Evolutionary conservation across 2,797 vertebrate genomes (phyloP).

Genomic region (Pelobates cultripes): DNA sequence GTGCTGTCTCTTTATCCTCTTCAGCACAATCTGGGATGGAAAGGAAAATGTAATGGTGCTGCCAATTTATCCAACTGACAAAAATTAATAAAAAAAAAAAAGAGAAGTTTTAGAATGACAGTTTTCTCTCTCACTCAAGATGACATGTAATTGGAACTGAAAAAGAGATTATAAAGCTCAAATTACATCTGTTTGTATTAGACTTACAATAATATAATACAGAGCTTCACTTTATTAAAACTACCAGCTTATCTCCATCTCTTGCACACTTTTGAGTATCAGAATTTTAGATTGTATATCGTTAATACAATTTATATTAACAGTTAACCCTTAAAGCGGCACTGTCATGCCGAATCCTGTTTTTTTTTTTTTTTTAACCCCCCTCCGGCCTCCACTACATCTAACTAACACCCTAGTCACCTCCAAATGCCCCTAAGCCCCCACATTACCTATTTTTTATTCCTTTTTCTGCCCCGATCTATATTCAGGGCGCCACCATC

Average conservation of each 20-base stretch:
- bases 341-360: too few relatives aligned
- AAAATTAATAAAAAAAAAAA: constrained; percentile 16
- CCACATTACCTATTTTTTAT: too few relatives aligned
- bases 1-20: constrained; percentile 39
- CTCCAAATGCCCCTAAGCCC: too few relatives aligned
- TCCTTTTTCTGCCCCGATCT: too few relatives aligned
- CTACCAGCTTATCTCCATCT: background rate
- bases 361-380: too few relatives aligned
- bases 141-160: constrained; percentile 20
- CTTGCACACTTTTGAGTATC: too few relatives aligned
- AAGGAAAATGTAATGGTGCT: constrained; percentile 34
- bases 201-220: constrained; percentile 24
- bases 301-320: too few relatives aligned
- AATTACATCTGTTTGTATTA: constrained; percentile 33
- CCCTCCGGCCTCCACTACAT: too few relatives aligned
- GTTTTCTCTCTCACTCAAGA: constrained; percentile 36
- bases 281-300: too few relatives aligned
- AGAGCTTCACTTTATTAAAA: constrained; percentile 10
- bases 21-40: constrained; percentile 52
- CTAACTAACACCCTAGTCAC: too few relatives aligned
- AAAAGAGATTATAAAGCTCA: constrained; percentile 33
- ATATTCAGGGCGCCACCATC: too few relatives aligned
- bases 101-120: constrained; percentile 19
- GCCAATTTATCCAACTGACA: constrained; percentile 24
- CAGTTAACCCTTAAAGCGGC: too few relatives aligned